These are phyloP conservation scores for Masticophis lateralis DNA, from an alignment of 2,797 vertebrate species.

Conservation along the genomic window DNA sequence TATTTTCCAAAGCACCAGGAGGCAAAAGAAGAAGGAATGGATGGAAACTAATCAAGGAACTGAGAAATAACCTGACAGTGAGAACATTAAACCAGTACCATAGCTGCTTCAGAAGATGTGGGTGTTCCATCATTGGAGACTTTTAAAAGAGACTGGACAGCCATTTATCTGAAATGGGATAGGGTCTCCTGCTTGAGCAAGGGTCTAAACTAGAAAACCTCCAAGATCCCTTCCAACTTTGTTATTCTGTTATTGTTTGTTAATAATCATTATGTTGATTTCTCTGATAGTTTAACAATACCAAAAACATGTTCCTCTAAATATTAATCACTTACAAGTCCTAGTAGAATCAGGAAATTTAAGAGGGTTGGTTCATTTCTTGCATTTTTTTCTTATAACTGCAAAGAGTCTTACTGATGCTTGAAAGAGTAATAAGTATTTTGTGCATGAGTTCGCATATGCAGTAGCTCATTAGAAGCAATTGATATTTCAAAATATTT, in stretches of 20 bases:
- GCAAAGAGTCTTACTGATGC: neutral
- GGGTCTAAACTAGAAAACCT: neutral
- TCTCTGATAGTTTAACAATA: neutral
- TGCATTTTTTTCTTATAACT: neutral
- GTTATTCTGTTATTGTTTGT: neutral
- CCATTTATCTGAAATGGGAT: neutral
- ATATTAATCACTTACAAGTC: neutral
- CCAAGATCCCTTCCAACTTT: neutral
- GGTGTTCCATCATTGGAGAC: neutral
- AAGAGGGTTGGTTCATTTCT: neutral
- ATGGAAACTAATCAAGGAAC: too few relatives aligned
- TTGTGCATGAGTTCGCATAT: neutral
- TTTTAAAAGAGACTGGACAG: neutral
- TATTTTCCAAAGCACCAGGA: too few relatives aligned
- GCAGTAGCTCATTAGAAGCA: neutral
- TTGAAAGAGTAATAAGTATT: neutral
- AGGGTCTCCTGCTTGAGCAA: neutral
- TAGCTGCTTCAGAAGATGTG: neutral
- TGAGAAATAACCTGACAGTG: too few relatives aligned
- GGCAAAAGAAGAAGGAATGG: too few relatives aligned
- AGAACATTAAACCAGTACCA: too few relatives aligned
- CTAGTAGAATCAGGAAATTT: neutral
- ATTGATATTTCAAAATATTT: slow-evolving; percentile 21
- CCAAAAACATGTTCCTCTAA: too few relatives aligned
- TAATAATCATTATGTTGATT: neutral